phyloP scores from a whole-genome alignment of 2,797 vertebrate species.

The Dendrocincla tyrannina region DNA sequence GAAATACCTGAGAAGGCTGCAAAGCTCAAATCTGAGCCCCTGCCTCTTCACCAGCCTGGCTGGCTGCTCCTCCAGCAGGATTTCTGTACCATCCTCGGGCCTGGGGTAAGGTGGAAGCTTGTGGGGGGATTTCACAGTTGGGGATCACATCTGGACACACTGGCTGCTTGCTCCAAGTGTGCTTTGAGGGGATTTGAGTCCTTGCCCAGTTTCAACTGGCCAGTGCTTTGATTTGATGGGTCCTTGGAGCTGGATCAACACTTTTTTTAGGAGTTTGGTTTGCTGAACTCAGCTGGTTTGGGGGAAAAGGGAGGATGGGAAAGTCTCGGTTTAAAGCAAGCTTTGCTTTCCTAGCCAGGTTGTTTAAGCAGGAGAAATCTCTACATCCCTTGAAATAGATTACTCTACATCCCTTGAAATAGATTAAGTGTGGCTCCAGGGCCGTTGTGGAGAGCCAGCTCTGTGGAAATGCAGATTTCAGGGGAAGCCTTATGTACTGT shows the following conservation, averaged over 20 bases:
- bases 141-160: fast-evolving
- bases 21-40: neutral
- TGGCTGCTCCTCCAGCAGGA: neutral
- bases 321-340: neutral
- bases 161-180: neutral
- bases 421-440: slow-evolving; percentile 20
- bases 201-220: neutral
- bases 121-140: neutral
- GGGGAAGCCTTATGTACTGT: neutral
- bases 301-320: neutral
- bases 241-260: neutral
- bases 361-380: neutral
- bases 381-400: neutral
- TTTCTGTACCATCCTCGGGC: neutral
- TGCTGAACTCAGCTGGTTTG: neutral
- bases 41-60: neutral
- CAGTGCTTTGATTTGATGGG: neutral
- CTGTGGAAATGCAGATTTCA: slow-evolving; percentile 8
- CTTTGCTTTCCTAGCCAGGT: neutral
- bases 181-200: neutral
- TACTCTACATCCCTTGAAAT: neutral
- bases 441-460: neutral
- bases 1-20: neutral
- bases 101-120: neutral
- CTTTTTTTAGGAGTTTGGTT: neutral